Evolutionary conservation across 2,888 invertebrate genomes (phyloP).

Genomic region (Volucella inanis): DNA sequence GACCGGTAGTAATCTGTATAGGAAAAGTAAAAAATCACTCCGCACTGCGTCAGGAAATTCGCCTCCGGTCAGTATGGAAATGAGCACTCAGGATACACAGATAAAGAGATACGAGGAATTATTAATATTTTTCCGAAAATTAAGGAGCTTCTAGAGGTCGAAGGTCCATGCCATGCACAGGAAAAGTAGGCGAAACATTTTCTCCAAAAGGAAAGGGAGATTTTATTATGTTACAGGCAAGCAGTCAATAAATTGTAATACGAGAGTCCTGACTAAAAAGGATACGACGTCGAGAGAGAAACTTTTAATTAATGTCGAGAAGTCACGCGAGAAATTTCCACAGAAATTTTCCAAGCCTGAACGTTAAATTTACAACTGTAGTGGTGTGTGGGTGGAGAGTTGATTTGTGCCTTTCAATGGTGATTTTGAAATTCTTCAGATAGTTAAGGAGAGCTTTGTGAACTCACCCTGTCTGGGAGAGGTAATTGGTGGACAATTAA

Average conservation of each 20-base stretch:
- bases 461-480: no score
- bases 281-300: slow-evolving; percentile 27
- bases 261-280: slow-evolving; percentile 32
- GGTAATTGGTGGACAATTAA: no score
- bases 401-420: slow-evolving; percentile 29
- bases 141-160: slow-evolving; percentile 29
- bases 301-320: slow-evolving; percentile 71
- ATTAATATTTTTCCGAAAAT: slow-evolving; percentile 43
- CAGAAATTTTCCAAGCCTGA: slow-evolving; percentile 60
- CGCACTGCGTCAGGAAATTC: slow-evolving; percentile 31
- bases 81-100: slow-evolving; percentile 15
- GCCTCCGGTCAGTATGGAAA: slow-evolving; percentile 40
- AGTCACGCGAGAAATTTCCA: slow-evolving; percentile 74
- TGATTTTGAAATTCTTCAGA: slow-evolving; percentile 56
- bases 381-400: background rate
- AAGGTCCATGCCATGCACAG: slow-evolving; percentile 29
- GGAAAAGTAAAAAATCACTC: slow-evolving; percentile 1
- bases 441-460: slow-evolving; percentile 21
- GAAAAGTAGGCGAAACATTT: background rate
- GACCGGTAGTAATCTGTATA: slow-evolving; percentile 26
- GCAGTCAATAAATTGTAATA: slow-evolving; percentile 59
- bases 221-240: slow-evolving; percentile 30
- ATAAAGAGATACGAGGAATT: slow-evolving; percentile 24
- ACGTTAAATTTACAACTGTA: slow-evolving; percentile 46
- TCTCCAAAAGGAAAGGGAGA: background rate